Conservation (phyloP, 2,797 vertebrate species). For the Pseudopleuronectes americanus region DNA sequence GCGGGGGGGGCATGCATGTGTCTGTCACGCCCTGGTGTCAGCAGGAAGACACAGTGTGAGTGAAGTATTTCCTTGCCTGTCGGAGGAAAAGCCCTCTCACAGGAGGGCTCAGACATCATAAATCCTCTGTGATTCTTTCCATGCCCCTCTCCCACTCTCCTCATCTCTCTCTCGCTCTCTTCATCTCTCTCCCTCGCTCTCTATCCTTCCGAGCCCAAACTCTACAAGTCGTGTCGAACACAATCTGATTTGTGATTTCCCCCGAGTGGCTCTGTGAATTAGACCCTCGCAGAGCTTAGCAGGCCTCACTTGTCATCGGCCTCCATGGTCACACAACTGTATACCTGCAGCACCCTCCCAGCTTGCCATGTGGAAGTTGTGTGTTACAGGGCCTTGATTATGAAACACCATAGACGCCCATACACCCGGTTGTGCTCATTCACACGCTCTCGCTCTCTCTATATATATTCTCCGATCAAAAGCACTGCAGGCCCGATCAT, state of each 20-base stretch:
- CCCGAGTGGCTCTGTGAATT: conserved; percentile 55
- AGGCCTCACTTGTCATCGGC: conserved; percentile 60
- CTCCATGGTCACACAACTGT: conserved; percentile 45
- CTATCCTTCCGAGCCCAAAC: conserved; percentile 38
- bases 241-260: conserved; percentile 76
- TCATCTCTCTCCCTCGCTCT: conserved; percentile 7
- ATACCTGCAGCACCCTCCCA: conserved; percentile 39
- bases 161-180: conserved; percentile 1
- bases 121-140: conserved; percentile 79
- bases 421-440: conserved; percentile 56
- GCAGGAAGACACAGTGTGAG: conserved; percentile 71
- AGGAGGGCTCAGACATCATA: conserved; percentile 77
- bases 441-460: conserved; percentile 68
- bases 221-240: conserved; percentile 57
- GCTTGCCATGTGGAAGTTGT: conserved; percentile 28
- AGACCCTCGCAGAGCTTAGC: conserved; percentile 54
- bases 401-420: conserved; percentile 59
- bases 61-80: conserved; percentile 75
- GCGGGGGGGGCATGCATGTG: conserved; percentile 54
- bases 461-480: conserved; percentile 71
- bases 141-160: conserved; percentile 40
- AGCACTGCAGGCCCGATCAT: conserved; percentile 64
- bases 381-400: conserved; percentile 60
- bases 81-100: conserved; percentile 73
- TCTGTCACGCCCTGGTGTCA: conserved; percentile 66